These are phyloP conservation scores for Protonemura montana DNA, from an alignment of 2,888 invertebrate genomes.

Conservation along the genomic window DNA sequence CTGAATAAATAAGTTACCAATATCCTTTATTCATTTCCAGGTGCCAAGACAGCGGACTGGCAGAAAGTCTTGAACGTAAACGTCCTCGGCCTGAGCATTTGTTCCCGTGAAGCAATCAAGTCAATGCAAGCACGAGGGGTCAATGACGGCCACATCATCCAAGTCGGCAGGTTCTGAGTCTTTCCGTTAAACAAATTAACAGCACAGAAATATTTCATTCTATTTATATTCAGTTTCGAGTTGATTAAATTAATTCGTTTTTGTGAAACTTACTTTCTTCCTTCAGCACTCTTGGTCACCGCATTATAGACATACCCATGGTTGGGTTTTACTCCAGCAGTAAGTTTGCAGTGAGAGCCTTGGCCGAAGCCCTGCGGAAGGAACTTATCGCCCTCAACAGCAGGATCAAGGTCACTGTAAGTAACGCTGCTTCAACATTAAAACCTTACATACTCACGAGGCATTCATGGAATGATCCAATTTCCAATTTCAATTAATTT, in stretches of 20 bases:
- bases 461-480: too few relatives aligned
- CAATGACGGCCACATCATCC: slow-evolving; percentile 57
- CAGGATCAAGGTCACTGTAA: slow-evolving; percentile 61
- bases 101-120: slow-evolving; percentile 55
- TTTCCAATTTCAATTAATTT: too few relatives aligned
- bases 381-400: slow-evolving; percentile 62
- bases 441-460: too few relatives aligned
- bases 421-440: too few relatives aligned
- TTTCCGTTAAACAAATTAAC: neutral
- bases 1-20: too few relatives aligned
- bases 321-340: slow-evolving; percentile 64
- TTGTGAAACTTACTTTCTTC: too few relatives aligned
- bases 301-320: slow-evolving; percentile 42
- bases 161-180: slow-evolving; percentile 57
- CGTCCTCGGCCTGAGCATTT: slow-evolving; percentile 56
- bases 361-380: slow-evolving; percentile 62
- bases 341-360: slow-evolving; percentile 65
- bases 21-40: slow-evolving; percentile 52
- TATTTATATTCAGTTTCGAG: too few relatives aligned
- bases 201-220: too few relatives aligned
- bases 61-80: slow-evolving; percentile 56
- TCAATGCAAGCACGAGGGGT: slow-evolving; percentile 56
- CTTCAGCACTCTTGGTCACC: slow-evolving; percentile 43
- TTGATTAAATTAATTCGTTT: too few relatives aligned
- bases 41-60: slow-evolving; percentile 55